phyloP scores from a whole-genome alignment of 2,797 vertebrate genomes.

The Glyptemys insculpta region DNA sequence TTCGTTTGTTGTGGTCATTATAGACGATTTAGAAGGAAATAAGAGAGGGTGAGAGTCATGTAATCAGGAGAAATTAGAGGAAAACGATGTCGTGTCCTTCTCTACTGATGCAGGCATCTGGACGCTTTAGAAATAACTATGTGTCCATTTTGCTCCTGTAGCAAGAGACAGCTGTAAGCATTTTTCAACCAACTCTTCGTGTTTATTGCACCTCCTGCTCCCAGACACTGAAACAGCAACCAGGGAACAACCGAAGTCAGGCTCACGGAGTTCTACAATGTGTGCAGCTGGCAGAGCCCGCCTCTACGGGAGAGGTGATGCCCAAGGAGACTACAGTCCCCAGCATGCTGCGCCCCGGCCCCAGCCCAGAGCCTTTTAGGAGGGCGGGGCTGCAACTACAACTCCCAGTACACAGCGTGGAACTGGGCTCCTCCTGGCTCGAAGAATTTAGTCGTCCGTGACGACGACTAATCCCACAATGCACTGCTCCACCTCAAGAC shows the following conservation, averaged over 20 bases:
- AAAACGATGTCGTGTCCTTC: constrained; percentile 66
- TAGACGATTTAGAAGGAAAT: not conserved
- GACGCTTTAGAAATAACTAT: not conserved
- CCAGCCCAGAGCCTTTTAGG: not conserved
- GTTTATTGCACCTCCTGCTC: not conserved
- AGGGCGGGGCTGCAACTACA: not conserved
- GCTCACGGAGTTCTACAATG: not conserved
- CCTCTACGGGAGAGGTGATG: not conserved
- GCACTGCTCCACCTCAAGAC: not conserved
- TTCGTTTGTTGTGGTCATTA: not conserved
- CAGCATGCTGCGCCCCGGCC: not conserved
- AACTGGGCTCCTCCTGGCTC: no score
- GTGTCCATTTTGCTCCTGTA: not conserved
- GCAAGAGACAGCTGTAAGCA: no score
- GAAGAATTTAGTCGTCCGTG: not conserved
- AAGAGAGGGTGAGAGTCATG: not conserved
- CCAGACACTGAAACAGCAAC: not conserved
- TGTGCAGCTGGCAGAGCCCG: accelerated
- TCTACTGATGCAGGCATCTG: accelerated
- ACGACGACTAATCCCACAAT: not conserved
- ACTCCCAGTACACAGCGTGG: not conserved
- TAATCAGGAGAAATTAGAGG: not conserved
- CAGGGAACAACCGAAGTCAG: no score
- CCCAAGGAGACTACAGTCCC: not conserved
- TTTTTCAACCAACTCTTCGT: not conserved